Evolutionary conservation across 2,113 vertebrate genomes (phyloP).

Genomic region (Odobenus rosmarus): DNA sequence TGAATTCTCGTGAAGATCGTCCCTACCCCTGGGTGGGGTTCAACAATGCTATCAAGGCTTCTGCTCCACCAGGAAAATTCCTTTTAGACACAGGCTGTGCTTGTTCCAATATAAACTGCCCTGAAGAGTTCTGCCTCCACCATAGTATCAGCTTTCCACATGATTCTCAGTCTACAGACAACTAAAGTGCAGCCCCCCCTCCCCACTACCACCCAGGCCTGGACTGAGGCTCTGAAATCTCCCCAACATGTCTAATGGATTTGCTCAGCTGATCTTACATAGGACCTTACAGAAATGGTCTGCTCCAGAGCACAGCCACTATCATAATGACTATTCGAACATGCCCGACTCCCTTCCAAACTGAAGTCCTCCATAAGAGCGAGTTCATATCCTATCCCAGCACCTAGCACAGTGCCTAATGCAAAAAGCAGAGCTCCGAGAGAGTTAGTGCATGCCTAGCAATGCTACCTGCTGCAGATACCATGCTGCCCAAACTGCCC

Average conservation of each 20-base stretch:
- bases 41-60: neutral
- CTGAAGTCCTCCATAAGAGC: neutral
- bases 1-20: neutral
- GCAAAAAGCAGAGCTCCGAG: neutral
- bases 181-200: neutral
- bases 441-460: neutral
- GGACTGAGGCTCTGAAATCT: neutral
- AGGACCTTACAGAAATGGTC: neutral
- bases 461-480: neutral
- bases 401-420: neutral
- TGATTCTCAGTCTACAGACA: neutral
- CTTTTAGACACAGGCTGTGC: neutral
- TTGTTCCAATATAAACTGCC: neutral
- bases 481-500: neutral
- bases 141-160: neutral
- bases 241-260: neutral
- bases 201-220: neutral
- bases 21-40: too few relatives aligned
- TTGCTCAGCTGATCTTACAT: neutral
- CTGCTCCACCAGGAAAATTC: neutral
- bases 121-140: neutral
- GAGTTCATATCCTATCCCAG: neutral
- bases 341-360: neutral
- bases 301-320: neutral
- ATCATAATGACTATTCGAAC: neutral